These are phyloP conservation scores for Halictus rubicundus DNA, from an alignment of 1,140 invertebrate genomes.

Conservation along the genomic window DNA sequence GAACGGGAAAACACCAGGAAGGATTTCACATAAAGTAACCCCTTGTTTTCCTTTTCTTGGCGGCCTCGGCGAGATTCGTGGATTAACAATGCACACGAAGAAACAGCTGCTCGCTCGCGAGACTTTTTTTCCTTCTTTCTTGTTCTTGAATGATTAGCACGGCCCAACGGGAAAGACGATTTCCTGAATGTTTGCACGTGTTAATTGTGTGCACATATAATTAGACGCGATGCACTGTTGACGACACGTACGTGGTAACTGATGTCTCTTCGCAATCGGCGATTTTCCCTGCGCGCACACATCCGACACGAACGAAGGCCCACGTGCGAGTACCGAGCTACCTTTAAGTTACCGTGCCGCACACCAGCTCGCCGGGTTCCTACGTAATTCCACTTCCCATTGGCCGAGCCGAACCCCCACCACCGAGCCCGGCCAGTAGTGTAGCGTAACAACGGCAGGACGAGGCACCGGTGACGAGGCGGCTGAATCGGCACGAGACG, in stretches of 20 bases:
- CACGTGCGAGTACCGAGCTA: slow-evolving; percentile 78
- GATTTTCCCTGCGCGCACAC: slow-evolving; percentile 32
- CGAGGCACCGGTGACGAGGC: slow-evolving; percentile 38
- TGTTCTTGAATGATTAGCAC: not conserved
- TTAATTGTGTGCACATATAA: not conserved
- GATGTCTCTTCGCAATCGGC: slow-evolving; percentile 12
- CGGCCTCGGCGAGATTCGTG: not conserved
- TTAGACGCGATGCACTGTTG: slow-evolving; percentile 8
- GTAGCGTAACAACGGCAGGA: slow-evolving; percentile 40
- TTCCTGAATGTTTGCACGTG: not conserved
- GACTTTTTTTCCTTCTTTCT: not conserved
- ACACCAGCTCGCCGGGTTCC: slow-evolving; percentile 59
- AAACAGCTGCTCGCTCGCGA: slow-evolving; percentile 7
- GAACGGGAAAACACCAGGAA: slow-evolving; percentile 17
- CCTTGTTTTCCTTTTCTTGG: not conserved
- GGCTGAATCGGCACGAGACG: slow-evolving; percentile 39
- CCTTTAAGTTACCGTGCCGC: slow-evolving; percentile 65
- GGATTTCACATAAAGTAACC: slow-evolving; percentile 1
- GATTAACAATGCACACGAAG: slow-evolving; percentile 16
- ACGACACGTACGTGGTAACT: slow-evolving; percentile 22
- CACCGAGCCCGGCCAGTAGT: slow-evolving; percentile 46
- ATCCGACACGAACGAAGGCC: slow-evolving; percentile 72
- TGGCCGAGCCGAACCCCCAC: slow-evolving; percentile 37
- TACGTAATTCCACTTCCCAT: slow-evolving; percentile 38
- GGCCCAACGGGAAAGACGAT: not conserved